Evolutionary conservation across 2,113 vertebrate species (phyloP), one percentile per base, ranked within the genome.

Genomic region (Stomatorhinus ivindoensis): DNA sequence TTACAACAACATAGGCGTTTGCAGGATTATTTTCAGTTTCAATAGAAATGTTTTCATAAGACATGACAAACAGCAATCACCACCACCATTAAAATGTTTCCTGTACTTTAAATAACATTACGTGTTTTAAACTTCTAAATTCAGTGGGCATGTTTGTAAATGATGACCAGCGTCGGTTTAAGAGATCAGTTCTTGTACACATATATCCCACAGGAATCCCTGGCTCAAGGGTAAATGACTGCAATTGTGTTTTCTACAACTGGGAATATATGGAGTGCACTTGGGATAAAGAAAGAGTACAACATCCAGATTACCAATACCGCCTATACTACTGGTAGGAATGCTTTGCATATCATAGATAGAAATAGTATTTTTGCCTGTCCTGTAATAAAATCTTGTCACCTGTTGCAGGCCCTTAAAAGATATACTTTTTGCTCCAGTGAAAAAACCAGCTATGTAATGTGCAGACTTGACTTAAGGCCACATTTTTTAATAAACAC

Each of bases 291-390:
- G 89, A 88, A 53, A 17, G 50, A 19, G 89, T 89, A 21, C 83
- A 83, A 21, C 89, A 93, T 0, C 39, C 47, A 11, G 48, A 89
- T 39, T 90, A 93, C 51, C 89, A 92, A 48, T 91, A 90, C 39
- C 76, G 50, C 73, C 93, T 96, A 0, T 95, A 93, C 90, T 95
- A 93, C 91, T 96, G 96, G 96, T 96, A 90, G 21, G 93, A 0
- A 35, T 55, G 0, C 55, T 55, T 50, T 48, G n/a, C 13, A 88
- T 55, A 35, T 53, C 11, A 13, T 86, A 27, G 13, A 15, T 47
- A 50, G n/a, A 44, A 10, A 42, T 3, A n/a, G 53, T 8, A 35
- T 82, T 17, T 24, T 90, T 27, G 3, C 86, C 0, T 92, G 19
- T 83, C 17, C 39, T 82, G 80, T 46, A 47, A 27, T 51, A 47